Base-by-base conservation (phyloP, 1,140 invertebrate species). In the Drosophila nigrodunni region DNA sequence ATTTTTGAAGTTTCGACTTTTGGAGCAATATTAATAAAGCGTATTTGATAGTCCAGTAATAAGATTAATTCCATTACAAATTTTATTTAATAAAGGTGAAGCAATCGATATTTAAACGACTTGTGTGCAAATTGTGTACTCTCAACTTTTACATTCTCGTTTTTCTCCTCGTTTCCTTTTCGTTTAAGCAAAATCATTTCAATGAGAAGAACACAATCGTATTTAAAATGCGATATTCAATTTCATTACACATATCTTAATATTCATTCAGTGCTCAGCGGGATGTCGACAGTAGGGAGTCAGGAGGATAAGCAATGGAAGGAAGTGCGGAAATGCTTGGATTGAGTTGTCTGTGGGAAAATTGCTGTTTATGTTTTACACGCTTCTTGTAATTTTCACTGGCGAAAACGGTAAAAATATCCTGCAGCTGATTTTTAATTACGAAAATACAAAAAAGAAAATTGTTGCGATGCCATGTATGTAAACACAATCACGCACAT, bases 341-440 rank as follows among this genome's bases (percentile, higher is more conserved):
- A 44, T 49, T 39, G 47, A 41, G 62, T 52, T 65, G 49, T 60
- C 18, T 62, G 13, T 59, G 64, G 25, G 37, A 80, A 83, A 83
- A 83, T 80, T 71, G 62, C 46, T 72, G 74, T 76, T 71, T 74
- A 76, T 69, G 65, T 44, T 73, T 67, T 60, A 54, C 76, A 76
- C 50, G 35, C 50, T 77, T 75, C 71, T 62, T 78, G 78, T 81
- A 85, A 85, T 85, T 76, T 78, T 62, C 71, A 44, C 67, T 58
- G 60, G 30, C 62, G 69, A 78, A 75, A 77, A 80, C 74, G 68
- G 25, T 25, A 74, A 82, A 81, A 87, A 87, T 87, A 87, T 86
- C 82, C 82, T 86, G 82, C 72, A 87, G 82, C 82, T 86, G 82
- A 87, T 87, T 87, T 86, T 87, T 87, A 86, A 86, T 87, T 87